These are phyloP conservation scores for Sclerurus mexicanus DNA, from an alignment of 2,113 vertebrate species.

Conservation along the genomic window DNA sequence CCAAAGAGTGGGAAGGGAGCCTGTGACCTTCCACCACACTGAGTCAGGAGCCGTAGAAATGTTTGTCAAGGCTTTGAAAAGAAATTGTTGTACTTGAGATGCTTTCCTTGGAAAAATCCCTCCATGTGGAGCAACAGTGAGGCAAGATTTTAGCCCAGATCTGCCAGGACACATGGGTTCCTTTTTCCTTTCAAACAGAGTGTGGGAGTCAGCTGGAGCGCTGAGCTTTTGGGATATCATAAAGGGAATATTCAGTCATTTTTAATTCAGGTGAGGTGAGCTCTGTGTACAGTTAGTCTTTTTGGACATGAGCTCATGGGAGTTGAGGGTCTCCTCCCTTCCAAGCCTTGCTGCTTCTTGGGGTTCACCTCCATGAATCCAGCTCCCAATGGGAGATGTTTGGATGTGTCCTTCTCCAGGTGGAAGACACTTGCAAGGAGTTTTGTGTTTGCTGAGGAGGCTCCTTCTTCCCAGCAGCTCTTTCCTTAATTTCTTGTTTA, in stretches of 20 bases:
- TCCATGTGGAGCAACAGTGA: neutral
- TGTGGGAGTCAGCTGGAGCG: neutral
- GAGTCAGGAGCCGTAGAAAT: slow-evolving; percentile 25
- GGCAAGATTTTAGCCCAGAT: neutral
- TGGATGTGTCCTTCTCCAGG: neutral
- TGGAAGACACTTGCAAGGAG: neutral
- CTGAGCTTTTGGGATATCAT: neutral
- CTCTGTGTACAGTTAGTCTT: neutral
- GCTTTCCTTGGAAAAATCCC: neutral
- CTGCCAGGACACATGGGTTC: neutral
- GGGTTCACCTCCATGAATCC: neutral
- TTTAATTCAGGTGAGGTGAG: neutral
- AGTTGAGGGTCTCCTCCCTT: neutral
- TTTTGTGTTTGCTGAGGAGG: neutral
- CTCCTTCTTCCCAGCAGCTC: neutral
- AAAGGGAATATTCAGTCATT: neutral
- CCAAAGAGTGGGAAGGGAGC: neutral
- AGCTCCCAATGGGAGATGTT: rapidly evolving
- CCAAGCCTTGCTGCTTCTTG: neutral
- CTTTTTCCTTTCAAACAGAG: neutral
- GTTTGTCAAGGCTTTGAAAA: neutral
- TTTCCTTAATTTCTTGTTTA: slow-evolving; percentile 8
- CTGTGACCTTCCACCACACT: neutral
- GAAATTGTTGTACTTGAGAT: neutral
- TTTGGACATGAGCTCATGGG: neutral